Evolutionary conservation across 2,888 invertebrate species (phyloP).

Genomic region (Napeogenes sylphis): DNA sequence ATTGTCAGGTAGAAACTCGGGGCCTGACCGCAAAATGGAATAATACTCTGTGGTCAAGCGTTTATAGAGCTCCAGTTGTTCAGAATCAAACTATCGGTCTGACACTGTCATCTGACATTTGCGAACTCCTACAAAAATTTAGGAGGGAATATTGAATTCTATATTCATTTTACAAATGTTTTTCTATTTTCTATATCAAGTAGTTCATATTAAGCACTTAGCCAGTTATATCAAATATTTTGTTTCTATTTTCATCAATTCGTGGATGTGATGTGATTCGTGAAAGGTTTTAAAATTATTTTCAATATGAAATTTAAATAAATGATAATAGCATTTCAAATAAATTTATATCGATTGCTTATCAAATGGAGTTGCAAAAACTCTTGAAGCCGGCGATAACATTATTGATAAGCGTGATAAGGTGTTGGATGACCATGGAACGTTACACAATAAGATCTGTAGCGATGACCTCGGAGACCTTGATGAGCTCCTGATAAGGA

Average conservation of each 20-base stretch:
- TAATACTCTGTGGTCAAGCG: constrained; percentile 25
- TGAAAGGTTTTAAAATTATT: constrained; percentile 8
- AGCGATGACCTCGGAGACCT: constrained; percentile 53
- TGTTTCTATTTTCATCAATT: constrained; percentile 7
- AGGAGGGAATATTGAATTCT: constrained; percentile 14
- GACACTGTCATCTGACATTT: constrained; percentile 10
- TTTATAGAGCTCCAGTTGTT: constrained; percentile 18
- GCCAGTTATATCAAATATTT: constrained; percentile 15
- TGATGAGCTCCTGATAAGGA: constrained; percentile 30
- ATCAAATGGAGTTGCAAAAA: constrained; percentile 32
- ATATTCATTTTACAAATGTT: constrained; percentile 19
- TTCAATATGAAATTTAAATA: constrained; percentile 22
- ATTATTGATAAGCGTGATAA: constrained; percentile 33
- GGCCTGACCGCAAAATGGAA: constrained; percentile 24
- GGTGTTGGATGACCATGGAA: constrained; percentile 29
- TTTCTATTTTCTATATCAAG: constrained; percentile 17
- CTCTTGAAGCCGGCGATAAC: constrained; percentile 28
- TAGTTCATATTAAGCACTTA: constrained; percentile 16
- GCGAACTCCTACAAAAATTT: constrained; percentile 9
- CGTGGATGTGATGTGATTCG: not conserved
- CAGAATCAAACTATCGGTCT: constrained; percentile 23
- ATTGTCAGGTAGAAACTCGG: constrained; percentile 18
- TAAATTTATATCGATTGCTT: constrained; percentile 27
- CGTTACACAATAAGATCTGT: constrained; percentile 39
- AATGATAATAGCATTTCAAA: constrained; percentile 19